Conservation (phyloP, 2,888 invertebrate species). For the Melanchra persicariae region DNA sequence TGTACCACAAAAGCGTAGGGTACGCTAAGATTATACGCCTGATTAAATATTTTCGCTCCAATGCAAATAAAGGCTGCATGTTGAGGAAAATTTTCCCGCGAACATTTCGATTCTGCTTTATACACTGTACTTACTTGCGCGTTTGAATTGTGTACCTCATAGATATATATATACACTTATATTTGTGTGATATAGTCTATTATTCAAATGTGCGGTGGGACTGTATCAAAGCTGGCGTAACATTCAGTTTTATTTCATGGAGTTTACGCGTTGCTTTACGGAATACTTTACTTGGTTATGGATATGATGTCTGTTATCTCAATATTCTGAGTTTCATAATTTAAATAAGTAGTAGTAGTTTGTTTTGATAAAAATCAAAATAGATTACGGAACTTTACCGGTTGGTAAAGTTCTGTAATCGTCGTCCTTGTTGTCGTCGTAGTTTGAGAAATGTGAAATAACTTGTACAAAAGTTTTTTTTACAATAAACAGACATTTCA, state of each 20-base stretch:
- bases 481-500: too few relatives aligned
- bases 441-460: too few relatives aligned
- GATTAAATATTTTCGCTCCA: conserved; percentile 90
- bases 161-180: conserved; percentile 12
- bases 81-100: conserved; percentile 77
- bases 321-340: conserved; percentile 6
- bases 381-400: too few relatives aligned
- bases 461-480: too few relatives aligned
- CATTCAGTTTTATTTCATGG: conserved; percentile 50
- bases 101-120: conserved; percentile 77
- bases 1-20: conserved; percentile 83
- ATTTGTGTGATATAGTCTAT: conserved; percentile 43
- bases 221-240: conserved; percentile 48
- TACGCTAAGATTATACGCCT: conserved; percentile 88
- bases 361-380: too few relatives aligned
- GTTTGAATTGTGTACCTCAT: conserved; percentile 65
- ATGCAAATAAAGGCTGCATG: conserved; percentile 85
- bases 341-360: conserved; percentile 16
- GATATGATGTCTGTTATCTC: conserved; percentile 10
- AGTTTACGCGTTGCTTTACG: conserved; percentile 40
- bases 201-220: conserved; percentile 55
- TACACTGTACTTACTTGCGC: conserved; percentile 70
- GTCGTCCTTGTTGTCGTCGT: too few relatives aligned
- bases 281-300: conserved; percentile 31
- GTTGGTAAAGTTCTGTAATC: too few relatives aligned